A percentile compares a stretch with the other conserved stretches of the same genome.
phyloP scores from a whole-genome alignment of 1,140 invertebrate species.

The Drosophila watanabei region DNA sequence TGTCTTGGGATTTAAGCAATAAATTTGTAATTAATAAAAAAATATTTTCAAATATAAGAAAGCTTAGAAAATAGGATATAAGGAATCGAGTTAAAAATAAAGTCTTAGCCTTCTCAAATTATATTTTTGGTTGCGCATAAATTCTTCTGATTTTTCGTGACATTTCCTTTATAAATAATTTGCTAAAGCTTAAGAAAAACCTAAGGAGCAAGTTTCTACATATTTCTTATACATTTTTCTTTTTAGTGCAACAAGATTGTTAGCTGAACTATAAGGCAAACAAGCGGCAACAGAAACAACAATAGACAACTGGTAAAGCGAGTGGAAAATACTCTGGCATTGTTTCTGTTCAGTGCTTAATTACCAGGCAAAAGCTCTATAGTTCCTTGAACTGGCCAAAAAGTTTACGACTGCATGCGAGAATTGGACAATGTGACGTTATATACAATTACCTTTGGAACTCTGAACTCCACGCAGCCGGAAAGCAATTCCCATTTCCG shows the following conservation, averaged over 20 bases:
- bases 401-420: conserved; percentile 34
- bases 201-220: no score
- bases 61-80: background rate
- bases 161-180: background rate
- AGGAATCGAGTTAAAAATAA: no score
- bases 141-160: background rate
- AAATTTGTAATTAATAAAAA: no score
- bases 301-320: conserved; percentile 54
- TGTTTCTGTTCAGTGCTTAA: conserved; percentile 67
- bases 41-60: background rate
- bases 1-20: no score
- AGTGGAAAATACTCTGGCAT: conserved; percentile 70
- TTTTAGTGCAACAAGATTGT: conserved; percentile 6
- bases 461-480: background rate
- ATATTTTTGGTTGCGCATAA: background rate
- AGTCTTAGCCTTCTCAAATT: no score
- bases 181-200: no score
- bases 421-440: conserved; percentile 32
- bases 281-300: conserved; percentile 64
- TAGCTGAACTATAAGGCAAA: conserved; percentile 67
- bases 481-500: background rate
- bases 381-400: conserved; percentile 57
- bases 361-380: conserved; percentile 54
- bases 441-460: conserved; percentile 27
- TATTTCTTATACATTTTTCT: background rate